Base-by-base conservation (phyloP, 2,113 vertebrate species). In the Jaculus jaculus region DNA sequence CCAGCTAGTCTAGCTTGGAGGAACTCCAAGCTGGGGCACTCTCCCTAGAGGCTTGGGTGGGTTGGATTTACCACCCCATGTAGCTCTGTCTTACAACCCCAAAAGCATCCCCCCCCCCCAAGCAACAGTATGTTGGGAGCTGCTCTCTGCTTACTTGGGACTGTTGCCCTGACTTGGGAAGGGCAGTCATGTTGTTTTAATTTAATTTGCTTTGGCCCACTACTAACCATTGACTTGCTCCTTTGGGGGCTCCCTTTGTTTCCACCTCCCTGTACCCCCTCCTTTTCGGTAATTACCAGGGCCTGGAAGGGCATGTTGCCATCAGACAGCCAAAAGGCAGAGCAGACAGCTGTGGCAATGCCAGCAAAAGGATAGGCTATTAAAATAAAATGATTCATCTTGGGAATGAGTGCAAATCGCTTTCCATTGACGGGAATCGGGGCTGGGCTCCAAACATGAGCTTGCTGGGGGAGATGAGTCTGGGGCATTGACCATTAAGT, bases 301-400 rank as follows among this genome's bases (percentile, higher is more conserved):
- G 83, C 93, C 93, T 72, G 91, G 98, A 94, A 96, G 74, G 82
- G 79, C 1, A 4, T 95, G 91, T 91, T 95, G 93, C 96, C 73
- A 94, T 79, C 91, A 94, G 95, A 90, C 79, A 47, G 96, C 92
- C 98, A 97, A 96, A 96, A 97, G 96, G 95, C 96, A 95, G 93
- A 96, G 93, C 95, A 93, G 82, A 89, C 92, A 65, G 83, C 93
- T 47, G 94, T 93, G 96, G 89, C 91, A 71, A 86, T 94, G 97
- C 97, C 97, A 98, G 95, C 78, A 60, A 54, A 89, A 97, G 94
- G 90, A 97, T 69, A 11, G 0, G 84, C 84, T 90, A 97, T 97
- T 98, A 97, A 98, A 98, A 94, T 96, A 92, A 91, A 96, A 92
- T 93, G 97, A 98, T 97, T 97, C 98, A 98, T 98, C 89, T 80